Evolutionary conservation across 2,113 vertebrate genomes (phyloP), one percentile per base, ranked within the genome.

Genomic region (Chinchilla lanigera): DNA sequence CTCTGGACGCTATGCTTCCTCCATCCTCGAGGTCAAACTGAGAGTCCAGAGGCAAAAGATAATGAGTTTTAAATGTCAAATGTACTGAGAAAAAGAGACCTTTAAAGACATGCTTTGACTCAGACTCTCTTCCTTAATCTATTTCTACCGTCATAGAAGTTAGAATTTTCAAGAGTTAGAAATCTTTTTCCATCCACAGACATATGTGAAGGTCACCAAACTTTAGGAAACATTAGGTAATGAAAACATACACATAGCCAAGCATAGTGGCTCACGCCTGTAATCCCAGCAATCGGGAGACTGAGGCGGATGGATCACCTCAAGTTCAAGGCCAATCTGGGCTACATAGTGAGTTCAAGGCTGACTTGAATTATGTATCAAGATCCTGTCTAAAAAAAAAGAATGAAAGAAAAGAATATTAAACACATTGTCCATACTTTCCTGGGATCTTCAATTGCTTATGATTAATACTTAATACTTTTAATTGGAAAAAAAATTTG

Each of bases 181-280:
- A 99, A 98, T 98, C 97, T 98, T 98, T 99, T 99, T 99, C 98
- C 56, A 98, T 96, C 97, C 98, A 98, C 98, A 98, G 96, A 97
- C 98, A 98, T 98, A 98, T 98, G 98, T 98, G 98, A 98, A 98
- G 98, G 97, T 98, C 98, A 99, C 85, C 89, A 5, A 7, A 96
- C 96, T 98, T 99, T 99, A 98, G 98, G 97, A 98, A 99, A 98
- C 98, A 98, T 96, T 98, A 97, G 97, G 97, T 98, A 98, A 98
- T 98, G 97, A 44, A 98, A 97, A 95, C 98, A 98, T 98, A 98
- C 98, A 97, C 97, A 9, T 8, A n/a, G 7, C 98, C 99, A 98
- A 97, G 97, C 22, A 7, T 26, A 5, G 24, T 75, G 41, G 22
- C 3, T 9, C 3, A 41, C 0, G 2, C 41, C 41, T 47, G 12